phyloP scores from a whole-genome alignment of 2,113 vertebrate species.

The Lathamus discolor region DNA sequence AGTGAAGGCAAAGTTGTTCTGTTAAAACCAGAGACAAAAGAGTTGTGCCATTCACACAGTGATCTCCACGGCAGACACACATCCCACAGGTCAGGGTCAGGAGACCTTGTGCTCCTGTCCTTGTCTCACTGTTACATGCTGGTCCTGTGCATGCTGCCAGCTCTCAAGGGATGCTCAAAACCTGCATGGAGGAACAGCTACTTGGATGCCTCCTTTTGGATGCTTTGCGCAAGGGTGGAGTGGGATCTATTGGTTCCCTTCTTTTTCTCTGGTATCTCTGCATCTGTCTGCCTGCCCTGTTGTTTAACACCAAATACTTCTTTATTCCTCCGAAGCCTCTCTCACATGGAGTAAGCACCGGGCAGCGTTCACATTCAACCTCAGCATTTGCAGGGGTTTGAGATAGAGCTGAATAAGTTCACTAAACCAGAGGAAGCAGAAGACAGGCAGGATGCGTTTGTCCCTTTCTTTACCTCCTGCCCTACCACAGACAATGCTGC shows the following conservation, averaged over 20 bases:
- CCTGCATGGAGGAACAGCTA: background rate
- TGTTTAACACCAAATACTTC: background rate
- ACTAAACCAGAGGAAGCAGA: background rate
- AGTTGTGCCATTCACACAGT: background rate
- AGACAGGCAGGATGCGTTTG: background rate
- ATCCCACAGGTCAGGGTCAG: background rate
- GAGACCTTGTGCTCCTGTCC: background rate
- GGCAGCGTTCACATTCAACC: background rate
- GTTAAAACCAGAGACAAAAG: background rate
- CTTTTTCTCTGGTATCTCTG: background rate
- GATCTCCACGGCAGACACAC: rapidly evolving
- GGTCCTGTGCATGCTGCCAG: background rate
- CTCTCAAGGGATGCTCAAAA: background rate
- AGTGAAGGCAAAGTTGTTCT: background rate
- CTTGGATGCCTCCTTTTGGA: background rate
- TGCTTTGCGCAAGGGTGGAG: background rate
- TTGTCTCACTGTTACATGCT: background rate
- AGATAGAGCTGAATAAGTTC: background rate
- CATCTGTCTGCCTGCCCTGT: background rate
- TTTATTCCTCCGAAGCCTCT: background rate
- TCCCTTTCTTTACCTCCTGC: background rate
- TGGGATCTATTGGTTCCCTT: background rate
- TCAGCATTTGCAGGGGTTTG: background rate
- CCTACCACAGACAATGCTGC: background rate
- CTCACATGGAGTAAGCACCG: rapidly evolving